phyloP scores from a whole-genome alignment of 2,888 invertebrate genomes.

The Dioctria linearis region DNA sequence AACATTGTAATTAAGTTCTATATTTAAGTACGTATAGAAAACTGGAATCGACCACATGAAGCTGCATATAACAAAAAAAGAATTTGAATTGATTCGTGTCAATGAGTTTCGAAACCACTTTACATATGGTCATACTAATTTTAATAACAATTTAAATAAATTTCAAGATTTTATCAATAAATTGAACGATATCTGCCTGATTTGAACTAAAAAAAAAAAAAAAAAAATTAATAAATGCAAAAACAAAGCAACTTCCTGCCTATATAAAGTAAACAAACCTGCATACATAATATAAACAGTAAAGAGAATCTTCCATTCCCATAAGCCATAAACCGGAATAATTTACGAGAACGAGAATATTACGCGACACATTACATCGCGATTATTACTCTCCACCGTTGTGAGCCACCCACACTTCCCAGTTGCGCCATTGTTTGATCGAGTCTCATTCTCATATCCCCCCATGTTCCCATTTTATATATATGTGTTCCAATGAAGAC shows the following conservation, averaged over 20 bases:
- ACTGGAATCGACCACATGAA: no score
- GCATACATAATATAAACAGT: neutral
- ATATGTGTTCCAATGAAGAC: neutral
- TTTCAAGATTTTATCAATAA: neutral
- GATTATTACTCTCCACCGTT: conserved; percentile 2
- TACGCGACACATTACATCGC: conserved; percentile 22
- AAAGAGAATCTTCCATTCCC: conserved; percentile 14
- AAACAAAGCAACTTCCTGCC: conserved; percentile 26
- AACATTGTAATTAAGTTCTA: no score
- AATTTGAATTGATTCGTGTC: no score
- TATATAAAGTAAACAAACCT: conserved; percentile 6
- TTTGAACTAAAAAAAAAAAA: no score
- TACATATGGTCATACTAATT: no score
- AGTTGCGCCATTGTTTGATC: conserved; percentile 14
- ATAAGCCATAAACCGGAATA: conserved; percentile 22
- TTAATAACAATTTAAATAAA: no score
- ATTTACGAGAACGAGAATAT: conserved; percentile 38
- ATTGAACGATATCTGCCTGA: neutral
- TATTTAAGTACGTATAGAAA: no score
- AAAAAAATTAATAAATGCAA: conserved; percentile 14
- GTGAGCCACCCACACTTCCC: conserved; percentile 7
- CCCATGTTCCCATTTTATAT: neutral
- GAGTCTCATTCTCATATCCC: neutral
- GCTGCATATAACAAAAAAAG: no score
- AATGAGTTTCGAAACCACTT: no score